Percentiles rank a stretch among this genome's conserved stretches.
These are phyloP conservation scores for Yponomeuta sedellus DNA, from an alignment of 2,888 invertebrate genomes.

Conservation along the genomic window DNA sequence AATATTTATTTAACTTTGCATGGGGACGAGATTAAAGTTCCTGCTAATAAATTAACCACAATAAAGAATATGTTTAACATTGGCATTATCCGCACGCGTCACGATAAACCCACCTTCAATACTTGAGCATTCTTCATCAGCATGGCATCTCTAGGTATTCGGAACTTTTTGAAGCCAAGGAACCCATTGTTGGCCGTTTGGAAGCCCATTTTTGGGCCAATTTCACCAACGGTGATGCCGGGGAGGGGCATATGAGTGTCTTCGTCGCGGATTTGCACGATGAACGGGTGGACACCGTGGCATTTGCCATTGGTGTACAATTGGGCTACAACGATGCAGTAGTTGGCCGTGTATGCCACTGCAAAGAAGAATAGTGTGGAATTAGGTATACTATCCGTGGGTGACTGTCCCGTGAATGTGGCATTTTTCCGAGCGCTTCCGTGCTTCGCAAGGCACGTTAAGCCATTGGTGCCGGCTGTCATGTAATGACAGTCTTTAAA, in stretches of 20 bases:
- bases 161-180: slow-evolving; percentile 88
- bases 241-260: slow-evolving; percentile 90
- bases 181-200: slow-evolving; percentile 95
- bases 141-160: slow-evolving; percentile 92
- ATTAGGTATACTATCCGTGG: too few relatives aligned
- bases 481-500: too few relatives aligned
- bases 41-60: too few relatives aligned
- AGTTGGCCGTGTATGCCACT: slow-evolving; percentile 96
- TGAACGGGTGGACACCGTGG: slow-evolving; percentile 93
- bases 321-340: slow-evolving; percentile 94
- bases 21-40: too few relatives aligned
- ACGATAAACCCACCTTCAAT: slow-evolving; percentile 53
- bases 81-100: neutral
- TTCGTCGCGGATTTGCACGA: slow-evolving; percentile 92
- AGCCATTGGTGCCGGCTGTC: too few relatives aligned
- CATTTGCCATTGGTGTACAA: slow-evolving; percentile 87
- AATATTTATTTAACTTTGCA: too few relatives aligned
- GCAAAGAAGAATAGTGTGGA: slow-evolving; percentile 23
- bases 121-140: slow-evolving; percentile 95
- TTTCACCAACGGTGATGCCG: slow-evolving; percentile 94
- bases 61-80: too few relatives aligned
- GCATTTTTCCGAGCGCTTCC: too few relatives aligned
- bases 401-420: too few relatives aligned
- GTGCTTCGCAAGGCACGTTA: too few relatives aligned
- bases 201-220: slow-evolving; percentile 94